phyloP scores from a whole-genome alignment of 53 echinoderm and acorn worm species.

The Crossaster papposus region DNA sequence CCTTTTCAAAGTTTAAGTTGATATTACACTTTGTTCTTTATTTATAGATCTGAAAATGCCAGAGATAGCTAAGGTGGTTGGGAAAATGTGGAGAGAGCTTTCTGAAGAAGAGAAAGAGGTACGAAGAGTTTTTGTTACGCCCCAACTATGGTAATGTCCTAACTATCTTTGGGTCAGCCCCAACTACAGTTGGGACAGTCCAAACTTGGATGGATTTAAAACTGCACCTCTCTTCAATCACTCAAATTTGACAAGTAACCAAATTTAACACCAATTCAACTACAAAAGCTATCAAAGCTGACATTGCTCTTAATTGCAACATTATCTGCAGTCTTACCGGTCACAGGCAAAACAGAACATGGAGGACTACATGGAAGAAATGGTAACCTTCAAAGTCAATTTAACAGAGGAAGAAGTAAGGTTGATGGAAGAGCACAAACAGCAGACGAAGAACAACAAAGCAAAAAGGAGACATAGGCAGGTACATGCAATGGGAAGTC shows the following conservation, averaged over 20 bases:
- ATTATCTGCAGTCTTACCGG: conserved; percentile 60
- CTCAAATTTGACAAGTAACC: no score
- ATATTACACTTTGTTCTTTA: not conserved
- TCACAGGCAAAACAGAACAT: conserved; percentile 39
- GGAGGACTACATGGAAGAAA: conserved; percentile 43
- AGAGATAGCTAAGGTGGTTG: conserved; percentile 58
- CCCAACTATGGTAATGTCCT: no score
- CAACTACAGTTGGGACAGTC: no score
- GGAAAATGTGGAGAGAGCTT: conserved; percentile 66
- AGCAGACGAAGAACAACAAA: not conserved
- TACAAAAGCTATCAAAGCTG: not conserved
- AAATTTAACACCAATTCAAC: no score
- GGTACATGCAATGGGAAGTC: not conserved
- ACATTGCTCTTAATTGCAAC: not conserved
- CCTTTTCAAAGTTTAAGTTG: no score
- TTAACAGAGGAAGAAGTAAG: conserved; percentile 26
- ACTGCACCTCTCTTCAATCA: no score
- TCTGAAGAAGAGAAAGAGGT: conserved; percentile 66
- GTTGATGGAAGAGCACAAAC: conserved; percentile 16
- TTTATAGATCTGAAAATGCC: conserved; percentile 54
- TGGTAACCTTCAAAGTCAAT: conserved; percentile 38
- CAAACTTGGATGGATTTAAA: no score
- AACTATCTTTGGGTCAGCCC: no score
- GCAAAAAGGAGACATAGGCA: conserved; percentile 37
- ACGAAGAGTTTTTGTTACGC: not conserved